phyloP scores from a whole-genome alignment of 2,113 vertebrate species.

The Microcebus tavaratra region DNA sequence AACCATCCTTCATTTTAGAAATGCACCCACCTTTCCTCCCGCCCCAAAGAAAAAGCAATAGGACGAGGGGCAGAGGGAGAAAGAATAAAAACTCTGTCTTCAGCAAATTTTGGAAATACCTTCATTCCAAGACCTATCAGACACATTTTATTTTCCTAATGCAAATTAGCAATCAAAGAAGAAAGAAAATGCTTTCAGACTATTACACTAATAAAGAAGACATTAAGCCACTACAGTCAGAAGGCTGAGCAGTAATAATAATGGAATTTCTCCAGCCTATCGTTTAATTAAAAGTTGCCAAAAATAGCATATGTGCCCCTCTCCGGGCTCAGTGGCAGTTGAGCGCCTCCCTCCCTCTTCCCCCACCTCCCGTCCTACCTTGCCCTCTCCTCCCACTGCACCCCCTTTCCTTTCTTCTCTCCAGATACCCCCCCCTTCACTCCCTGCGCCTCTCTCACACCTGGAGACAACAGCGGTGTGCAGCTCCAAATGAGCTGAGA shows the following conservation, averaged over 20 bases:
- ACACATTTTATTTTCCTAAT: constrained; percentile 34
- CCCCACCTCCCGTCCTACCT: accelerated
- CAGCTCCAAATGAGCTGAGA: constrained; percentile 79
- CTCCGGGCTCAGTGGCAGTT: constrained; percentile 43
- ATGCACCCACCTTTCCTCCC: not conserved
- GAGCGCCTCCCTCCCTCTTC: accelerated
- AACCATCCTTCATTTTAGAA: not conserved
- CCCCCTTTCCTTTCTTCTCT: not conserved
- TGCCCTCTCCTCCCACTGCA: not conserved
- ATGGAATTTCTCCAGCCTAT: constrained; percentile 63
- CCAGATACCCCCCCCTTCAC: not conserved
- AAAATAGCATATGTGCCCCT: constrained; percentile 6
- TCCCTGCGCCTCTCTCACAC: constrained; percentile 70
- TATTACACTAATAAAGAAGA: constrained; percentile 68
- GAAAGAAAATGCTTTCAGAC: constrained; percentile 55
- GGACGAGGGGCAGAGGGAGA: not conserved
- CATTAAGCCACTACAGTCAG: constrained; percentile 51
- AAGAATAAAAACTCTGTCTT: not conserved
- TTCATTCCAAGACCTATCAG: constrained; percentile 55
- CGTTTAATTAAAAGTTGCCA: constrained; percentile 71
- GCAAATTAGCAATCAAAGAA: constrained; percentile 27
- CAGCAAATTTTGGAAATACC: constrained; percentile 43
- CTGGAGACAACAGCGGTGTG: constrained; percentile 76
- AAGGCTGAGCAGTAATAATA: constrained; percentile 55
- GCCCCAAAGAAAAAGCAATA: not conserved